Evolutionary conservation across 2,113 vertebrate genomes (phyloP), one percentile per base, ranked within the genome.

Genomic region (Pollachius pollachius): DNA sequence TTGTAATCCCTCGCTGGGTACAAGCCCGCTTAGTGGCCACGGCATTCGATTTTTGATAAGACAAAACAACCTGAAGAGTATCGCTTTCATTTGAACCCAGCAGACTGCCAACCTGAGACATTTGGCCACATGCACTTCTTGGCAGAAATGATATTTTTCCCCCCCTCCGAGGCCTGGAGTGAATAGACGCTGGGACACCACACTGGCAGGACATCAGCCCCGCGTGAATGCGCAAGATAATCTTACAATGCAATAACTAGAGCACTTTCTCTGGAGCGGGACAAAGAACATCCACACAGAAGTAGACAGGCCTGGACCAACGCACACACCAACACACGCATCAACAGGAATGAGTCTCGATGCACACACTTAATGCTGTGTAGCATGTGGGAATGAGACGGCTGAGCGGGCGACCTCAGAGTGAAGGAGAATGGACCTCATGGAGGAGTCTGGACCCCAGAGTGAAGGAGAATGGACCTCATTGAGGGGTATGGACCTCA

Each of bases 141-240:
- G 87, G 87, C 84, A 71, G 65, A 18, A 74, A 78, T 84, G 84
- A 82, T 85, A 84, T 48, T 48, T 48, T 12, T 48, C 11, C 11
- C 81, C 85, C 85, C 80, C 82, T 85, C 72, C 86, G 78, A 80
- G 77, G 78, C 81, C 80, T 86, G 81, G 88, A 92, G 79, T 78
- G 83, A 88, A 90, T 72, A 69, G 87, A 78, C 62, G 61, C 65
- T 80, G 76, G 85, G 68, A 73, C 83, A 80, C 71, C 71, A 34
- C 37, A 52, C 81, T 75, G 86, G 87, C 77, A 30, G 66, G 19
- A 70, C 13, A 83, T 87, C 89, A 86, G 71, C 67, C 56, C 67
- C n/a, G 62, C 81, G 65, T 75, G 81, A 87, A 91, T 90, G 83
- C 64, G 73, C 80, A 89, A 90, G 82, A 88, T 89, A 75, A 70